phyloP scores from a whole-genome alignment of 2,113 vertebrate genomes.

The Prionailurus viverrinus region DNA sequence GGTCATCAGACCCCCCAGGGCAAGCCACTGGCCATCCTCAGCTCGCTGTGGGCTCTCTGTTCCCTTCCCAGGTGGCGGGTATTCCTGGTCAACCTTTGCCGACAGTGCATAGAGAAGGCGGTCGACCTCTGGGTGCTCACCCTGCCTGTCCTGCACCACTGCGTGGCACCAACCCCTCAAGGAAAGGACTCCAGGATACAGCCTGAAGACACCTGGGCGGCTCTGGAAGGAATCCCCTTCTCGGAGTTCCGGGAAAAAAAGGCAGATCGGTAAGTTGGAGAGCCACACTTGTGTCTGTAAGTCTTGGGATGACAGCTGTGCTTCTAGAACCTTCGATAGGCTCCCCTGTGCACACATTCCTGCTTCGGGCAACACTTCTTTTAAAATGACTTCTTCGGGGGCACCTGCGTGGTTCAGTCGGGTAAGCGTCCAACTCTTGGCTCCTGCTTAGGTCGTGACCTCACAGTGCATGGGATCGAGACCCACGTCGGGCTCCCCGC shows the following conservation, averaged over 20 bases:
- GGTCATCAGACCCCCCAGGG: accelerated
- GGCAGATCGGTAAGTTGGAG: neutral
- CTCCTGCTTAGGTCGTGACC: too few species aligned
- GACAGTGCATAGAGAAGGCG: accelerated
- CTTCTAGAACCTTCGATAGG: accelerated
- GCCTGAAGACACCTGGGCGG: constrained; percentile 87
- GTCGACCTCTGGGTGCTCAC: constrained; percentile 78
- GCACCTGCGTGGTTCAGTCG: too few species aligned
- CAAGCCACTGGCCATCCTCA: accelerated
- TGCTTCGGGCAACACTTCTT: neutral
- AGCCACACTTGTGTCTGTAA: accelerated
- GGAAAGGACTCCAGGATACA: neutral
- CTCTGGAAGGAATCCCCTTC: constrained; percentile 85
- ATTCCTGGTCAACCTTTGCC: constrained; percentile 63
- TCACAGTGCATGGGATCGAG: too few species aligned
- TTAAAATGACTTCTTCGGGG: too few species aligned
- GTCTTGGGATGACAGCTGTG: neutral
- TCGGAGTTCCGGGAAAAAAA: constrained; percentile 8
- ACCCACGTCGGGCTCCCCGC: too few species aligned
- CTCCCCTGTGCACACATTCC: accelerated
- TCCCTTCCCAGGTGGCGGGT: constrained; percentile 35
- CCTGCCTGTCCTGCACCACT: constrained; percentile 85
- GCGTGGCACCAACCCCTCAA: neutral
- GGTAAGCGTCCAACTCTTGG: too few species aligned
- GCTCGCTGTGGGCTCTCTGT: accelerated